Base-by-base conservation (phyloP, 2,797 vertebrate species). In the Clarias fuscus region DNA sequence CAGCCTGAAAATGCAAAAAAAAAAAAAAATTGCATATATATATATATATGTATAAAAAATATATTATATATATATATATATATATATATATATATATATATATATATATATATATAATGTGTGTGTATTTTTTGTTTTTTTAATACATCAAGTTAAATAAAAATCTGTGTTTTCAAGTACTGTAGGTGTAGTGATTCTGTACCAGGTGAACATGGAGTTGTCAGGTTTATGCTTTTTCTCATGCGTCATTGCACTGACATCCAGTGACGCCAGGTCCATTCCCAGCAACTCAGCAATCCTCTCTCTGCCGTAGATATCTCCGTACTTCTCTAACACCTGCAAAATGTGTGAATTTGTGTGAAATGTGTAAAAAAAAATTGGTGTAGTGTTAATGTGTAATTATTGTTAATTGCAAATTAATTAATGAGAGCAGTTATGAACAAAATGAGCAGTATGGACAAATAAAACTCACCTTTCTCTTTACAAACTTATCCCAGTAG, bases 401-500 rank as follows among this genome's bases (percentile, higher is more conserved):
- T 56, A 24, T 24, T 37, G 2, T 18, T n/a, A n/a, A n/a, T n/a
- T n/a, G 67, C 8, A 40, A 71, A 71, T 40, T 15, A 53, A 53
- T 30, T 15, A 43, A 27, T 37, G 5, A 84, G 11, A 27, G 48
- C 7, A 13, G 5, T 40, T 40, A 71, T 70, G 17, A 22, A 24
- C 37, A 37, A 37, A 37, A 37, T 15, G 71, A 33, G 17, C 27
- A 71, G 27, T 13, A 33, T 14, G 15, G 20, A 18, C 8, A 3
- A 22, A n/a, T 53, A 18, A 22, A 67, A 89, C 94, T 94, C 90
- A 97, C 98, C 96, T 99, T 99, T 91, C 97, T 95, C 88, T 98
- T 99, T 82, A 99, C 97, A 94, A 99, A 99, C 93, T 98, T 99
- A 94, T 99, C 98, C 98, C 98, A 98, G 93, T 99, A 98, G 89